Evolutionary conservation across 1,140 invertebrate genomes (phyloP).

Genomic region (Diachasmimorpha longicaudata): DNA sequence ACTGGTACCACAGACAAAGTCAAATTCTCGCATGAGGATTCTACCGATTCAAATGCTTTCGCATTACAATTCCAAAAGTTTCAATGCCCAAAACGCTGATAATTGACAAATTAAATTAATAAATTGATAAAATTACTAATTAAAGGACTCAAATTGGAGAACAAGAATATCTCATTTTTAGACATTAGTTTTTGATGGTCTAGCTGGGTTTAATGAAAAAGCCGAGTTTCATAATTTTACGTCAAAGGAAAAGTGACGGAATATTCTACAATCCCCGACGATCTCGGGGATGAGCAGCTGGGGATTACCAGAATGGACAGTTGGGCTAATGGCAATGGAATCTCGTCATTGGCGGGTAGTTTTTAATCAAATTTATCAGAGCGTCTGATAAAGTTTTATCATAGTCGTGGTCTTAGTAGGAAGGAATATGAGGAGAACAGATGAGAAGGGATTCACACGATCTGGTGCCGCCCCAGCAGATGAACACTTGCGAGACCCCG

Average conservation of each 20-base stretch:
- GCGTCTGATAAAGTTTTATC: constrained; percentile 22
- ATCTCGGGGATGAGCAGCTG: not conserved
- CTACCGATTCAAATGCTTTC: no score
- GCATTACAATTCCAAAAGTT: no score
- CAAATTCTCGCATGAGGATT: no score
- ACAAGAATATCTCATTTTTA: no score
- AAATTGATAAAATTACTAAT: no score
- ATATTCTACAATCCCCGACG: not conserved
- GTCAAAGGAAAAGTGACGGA: constrained; percentile 3
- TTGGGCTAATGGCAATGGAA: constrained; percentile 13
- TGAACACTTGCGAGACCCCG: no score
- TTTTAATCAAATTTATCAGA: constrained; percentile 26
- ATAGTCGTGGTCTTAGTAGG: not conserved
- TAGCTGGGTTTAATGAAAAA: not conserved
- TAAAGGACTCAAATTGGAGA: no score
- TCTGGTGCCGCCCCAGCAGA: no score
- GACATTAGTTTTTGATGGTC: no score
- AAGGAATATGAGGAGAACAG: not conserved
- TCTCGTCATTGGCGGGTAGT: constrained; percentile 4
- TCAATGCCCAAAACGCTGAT: no score
- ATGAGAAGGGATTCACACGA: not conserved
- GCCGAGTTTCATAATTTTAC: constrained; percentile 8
- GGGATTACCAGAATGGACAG: not conserved
- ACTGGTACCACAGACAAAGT: no score
- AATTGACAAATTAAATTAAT: no score